Base-by-base conservation (phyloP, 2,888 invertebrate species). In the Smittia aterrima region DNA sequence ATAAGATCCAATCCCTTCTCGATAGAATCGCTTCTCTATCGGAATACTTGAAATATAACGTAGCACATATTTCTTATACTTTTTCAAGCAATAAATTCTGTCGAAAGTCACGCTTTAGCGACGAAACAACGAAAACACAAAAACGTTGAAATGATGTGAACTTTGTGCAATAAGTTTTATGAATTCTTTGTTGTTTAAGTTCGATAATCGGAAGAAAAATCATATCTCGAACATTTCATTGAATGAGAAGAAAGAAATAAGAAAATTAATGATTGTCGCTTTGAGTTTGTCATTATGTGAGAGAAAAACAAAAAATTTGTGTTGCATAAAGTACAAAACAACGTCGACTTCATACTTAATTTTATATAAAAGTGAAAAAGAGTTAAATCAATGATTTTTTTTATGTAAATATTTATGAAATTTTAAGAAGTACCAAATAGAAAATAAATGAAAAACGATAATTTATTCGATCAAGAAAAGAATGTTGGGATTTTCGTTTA, bases 11-110 rank as follows among this genome's bases (percentile, higher is more conserved):
- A 93, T 84, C 93, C 94, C 70, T 94, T 94, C 85, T 93, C 93
- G 85, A 94, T 94, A 88, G 94, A 94, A 81, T 93, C 93, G 75
- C 84, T 94, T 78, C 86, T 94, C 79, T 91, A 91, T 80, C 90
- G 82, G 78, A 83, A 82, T 75, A 83, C 78, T 73, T 78, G 77
- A 78, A 75, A 77, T 40, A 72, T 68, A 32, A 22, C n/a, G 16
- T 18, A 32, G 7, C 38, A 66, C n/a, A 66, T 66, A 66, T n/a
- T 27, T 32, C 13, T 25, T 27, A 16, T 66, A 13, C 22, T 18
- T 66, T 27, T 66, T 24, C 58, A 58, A 67, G 67, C 67, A 67
- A 67, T 67, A 67, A 67, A 11, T 66, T 20, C 32, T 24, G 38
- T 66, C 66, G 20, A 58, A 11, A 47, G 47, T 11, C 16, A 47